phyloP scores from a whole-genome alignment of 2,888 invertebrate genomes.

The Himalopsyche tibetana region DNA sequence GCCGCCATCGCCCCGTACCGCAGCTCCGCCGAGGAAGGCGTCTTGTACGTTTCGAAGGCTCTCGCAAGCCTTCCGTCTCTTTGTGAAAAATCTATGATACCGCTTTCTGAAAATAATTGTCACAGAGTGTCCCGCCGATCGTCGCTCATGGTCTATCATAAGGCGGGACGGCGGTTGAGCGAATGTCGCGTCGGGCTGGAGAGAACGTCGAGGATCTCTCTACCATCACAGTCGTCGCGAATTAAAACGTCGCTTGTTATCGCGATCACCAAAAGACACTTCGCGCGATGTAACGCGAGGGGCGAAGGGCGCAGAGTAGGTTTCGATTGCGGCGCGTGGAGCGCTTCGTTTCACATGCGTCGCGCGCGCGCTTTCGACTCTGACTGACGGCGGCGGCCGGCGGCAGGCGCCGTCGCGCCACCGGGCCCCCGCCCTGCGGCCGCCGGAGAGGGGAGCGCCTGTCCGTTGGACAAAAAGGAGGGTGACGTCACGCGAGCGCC shows the following conservation, averaged over 20 bases:
- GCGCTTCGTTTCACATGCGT: conserved; percentile 68
- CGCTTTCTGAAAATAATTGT: conserved; percentile 65
- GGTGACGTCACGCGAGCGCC: conserved; percentile 69
- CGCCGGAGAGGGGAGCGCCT: conserved; percentile 69
- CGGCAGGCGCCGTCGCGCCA: conserved; percentile 69
- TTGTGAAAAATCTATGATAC: conserved; percentile 68
- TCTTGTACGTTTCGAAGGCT: conserved; percentile 78
- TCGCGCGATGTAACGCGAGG: conserved; percentile 38
- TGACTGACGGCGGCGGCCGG: conserved; percentile 78
- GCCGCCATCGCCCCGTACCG: conserved; percentile 93
- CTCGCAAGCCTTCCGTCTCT: conserved; percentile 69
- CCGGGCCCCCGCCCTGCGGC: conserved; percentile 75
- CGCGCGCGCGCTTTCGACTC: conserved; percentile 76
- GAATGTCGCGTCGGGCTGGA: conserved; percentile 76
- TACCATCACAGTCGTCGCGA: conserved; percentile 68
- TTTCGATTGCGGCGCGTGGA: conserved; percentile 47
- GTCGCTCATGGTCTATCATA: conserved; percentile 65
- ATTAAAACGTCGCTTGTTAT: conserved; percentile 67
- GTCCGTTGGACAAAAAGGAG: conserved; percentile 69
- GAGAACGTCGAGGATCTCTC: conserved; percentile 67
- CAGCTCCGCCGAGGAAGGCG: conserved; percentile 80
- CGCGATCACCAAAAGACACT: conserved; percentile 36
- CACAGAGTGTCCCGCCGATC: conserved; percentile 62
- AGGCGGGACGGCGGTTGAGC: conserved; percentile 69
- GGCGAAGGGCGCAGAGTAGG: conserved; percentile 30